Base-by-base conservation (phyloP, 2,113 vertebrate genomes). In the Neofelis nebulosa region DNA sequence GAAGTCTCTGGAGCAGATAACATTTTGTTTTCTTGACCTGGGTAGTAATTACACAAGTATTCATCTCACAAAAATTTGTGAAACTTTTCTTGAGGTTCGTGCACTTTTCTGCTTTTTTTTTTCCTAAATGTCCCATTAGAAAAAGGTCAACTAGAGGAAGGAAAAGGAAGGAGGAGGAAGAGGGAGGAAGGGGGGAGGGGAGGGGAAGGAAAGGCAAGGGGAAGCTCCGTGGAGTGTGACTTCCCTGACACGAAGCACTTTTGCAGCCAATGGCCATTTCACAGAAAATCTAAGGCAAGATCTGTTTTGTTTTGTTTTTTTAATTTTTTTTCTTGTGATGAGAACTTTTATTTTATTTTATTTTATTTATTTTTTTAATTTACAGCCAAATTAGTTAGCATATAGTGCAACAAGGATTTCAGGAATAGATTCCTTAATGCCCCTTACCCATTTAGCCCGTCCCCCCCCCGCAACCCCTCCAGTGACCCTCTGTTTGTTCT, bases 11-110 rank as follows among this genome's bases (percentile, higher is more conserved):
- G 90, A 85, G 7, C 38, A 66, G 81, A 79, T 45, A 41, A 9
- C 29, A 38, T 94, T 91, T 85, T 81, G 16, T 81, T 97, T 97
- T 91, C 90, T 89, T 81, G 36, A 85, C 29, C 21, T 50, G 33
- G 25, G 19, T 69, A 73, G 21, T 19, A 81, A 90, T 76, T 73
- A 50, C 25, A 81, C 5, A 76, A 23, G 31, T 33, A 23, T 71
- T 92, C 15, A 41, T 66, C 76, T 87, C 50, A 76, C 29, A 36
- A 85, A 79, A 52, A 21, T 4, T 1, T 68, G 19, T 69, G 7
- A 31, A 87, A 25, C 10, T 81, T 92, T 81, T 71, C 33, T 55
- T 38, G 33, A 41, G 36, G 29, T 66, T 84, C 69, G n/a, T 81
- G 89, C 14, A 33, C 5, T 82, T 96, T n/a, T 71, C 50, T 69